Percentiles rank a stretch among this genome's conserved stretches.
Evolutionary conservation across 2,797 vertebrate genomes (phyloP).

Genomic region (Crocidura indochinensis): DNA sequence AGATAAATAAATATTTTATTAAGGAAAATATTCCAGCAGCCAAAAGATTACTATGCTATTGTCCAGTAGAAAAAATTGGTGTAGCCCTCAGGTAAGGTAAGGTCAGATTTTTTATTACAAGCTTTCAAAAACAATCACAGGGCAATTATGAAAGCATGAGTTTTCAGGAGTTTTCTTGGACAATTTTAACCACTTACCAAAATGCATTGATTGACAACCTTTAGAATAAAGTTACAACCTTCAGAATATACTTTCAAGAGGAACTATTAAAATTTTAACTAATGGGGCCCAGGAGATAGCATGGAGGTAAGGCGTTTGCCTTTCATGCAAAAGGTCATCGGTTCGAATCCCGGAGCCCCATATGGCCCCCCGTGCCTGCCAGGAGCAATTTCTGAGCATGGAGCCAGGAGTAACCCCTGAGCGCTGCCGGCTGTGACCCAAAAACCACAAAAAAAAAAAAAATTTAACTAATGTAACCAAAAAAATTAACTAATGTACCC

Average conservation of each 20-base stretch:
- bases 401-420: too few relatives aligned
- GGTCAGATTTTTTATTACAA: not conserved
- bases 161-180: constrained; percentile 11
- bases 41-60: not conserved
- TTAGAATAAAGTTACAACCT: not conserved
- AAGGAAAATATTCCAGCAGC: not conserved
- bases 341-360: too few relatives aligned
- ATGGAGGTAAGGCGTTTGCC: too few relatives aligned
- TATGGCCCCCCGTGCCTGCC: too few relatives aligned
- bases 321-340: too few relatives aligned
- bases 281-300: too few relatives aligned
- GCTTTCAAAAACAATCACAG: not conserved
- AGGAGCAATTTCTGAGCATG: too few relatives aligned
- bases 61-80: not conserved
- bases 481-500: not conserved
- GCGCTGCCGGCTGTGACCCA: too few relatives aligned
- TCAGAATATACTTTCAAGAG: not conserved
- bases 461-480: too few relatives aligned
- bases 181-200: not conserved
- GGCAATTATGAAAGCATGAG: not conserved
- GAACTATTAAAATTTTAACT: constrained; percentile 49
- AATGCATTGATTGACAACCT: constrained; percentile 24
- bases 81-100: not conserved
- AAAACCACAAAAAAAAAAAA: too few relatives aligned
- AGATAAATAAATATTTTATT: not conserved